phyloP scores from a whole-genome alignment of 1,140 invertebrate genomes.

The Venturia canescens region DNA sequence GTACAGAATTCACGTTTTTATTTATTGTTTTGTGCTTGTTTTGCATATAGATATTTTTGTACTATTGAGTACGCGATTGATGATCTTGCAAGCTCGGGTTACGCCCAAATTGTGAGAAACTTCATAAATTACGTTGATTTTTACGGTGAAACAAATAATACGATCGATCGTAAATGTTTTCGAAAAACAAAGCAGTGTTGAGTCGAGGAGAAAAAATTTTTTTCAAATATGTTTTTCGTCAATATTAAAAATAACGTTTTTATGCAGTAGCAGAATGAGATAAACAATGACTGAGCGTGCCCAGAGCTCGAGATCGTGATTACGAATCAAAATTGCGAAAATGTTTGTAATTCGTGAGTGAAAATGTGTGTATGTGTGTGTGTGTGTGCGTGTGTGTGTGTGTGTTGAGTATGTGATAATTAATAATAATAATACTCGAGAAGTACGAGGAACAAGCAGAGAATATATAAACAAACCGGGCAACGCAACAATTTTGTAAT shows the following conservation, averaged over 20 bases:
- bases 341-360: too few relatives aligned
- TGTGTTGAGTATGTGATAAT: not conserved
- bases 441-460: slow-evolving; percentile 69
- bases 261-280: not conserved
- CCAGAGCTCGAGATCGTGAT: slow-evolving; percentile 36
- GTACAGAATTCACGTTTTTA: slow-evolving; percentile 35
- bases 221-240: too few relatives aligned
- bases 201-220: too few relatives aligned
- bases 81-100: slow-evolving; percentile 16
- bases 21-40: slow-evolving; percentile 30
- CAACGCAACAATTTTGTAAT: slow-evolving; percentile 53
- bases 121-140: too few relatives aligned
- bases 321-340: slow-evolving; percentile 48
- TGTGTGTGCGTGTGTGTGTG: not conserved
- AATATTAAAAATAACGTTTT: too few relatives aligned
- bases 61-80: slow-evolving; percentile 21
- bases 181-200: too few relatives aligned
- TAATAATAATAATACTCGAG: slow-evolving; percentile 54
- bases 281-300: slow-evolving; percentile 24
- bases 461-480: slow-evolving; percentile 63
- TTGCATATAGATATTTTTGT: slow-evolving; percentile 12
- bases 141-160: too few relatives aligned
- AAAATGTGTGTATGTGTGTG: too few relatives aligned
- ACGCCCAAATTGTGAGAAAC: not conserved
- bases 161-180: too few relatives aligned